Conservation (phyloP, 1,140 invertebrate species). For the Drosophila equinoxialis region DNA sequence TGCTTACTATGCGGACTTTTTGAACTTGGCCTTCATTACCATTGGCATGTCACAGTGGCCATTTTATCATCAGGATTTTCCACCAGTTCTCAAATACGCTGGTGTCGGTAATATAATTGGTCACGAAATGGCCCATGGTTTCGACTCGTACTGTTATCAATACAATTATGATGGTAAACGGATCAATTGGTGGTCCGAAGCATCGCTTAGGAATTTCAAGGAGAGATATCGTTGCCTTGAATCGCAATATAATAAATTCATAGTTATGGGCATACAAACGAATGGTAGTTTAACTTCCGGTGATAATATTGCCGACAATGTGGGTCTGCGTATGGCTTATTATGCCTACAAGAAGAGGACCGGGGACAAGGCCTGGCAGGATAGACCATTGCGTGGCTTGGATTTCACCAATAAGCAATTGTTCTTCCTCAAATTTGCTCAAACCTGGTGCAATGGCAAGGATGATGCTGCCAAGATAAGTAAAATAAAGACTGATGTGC, state of each 20-base stretch:
- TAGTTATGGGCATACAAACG: conserved; percentile 84
- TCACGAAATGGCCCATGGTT: conserved; percentile 88
- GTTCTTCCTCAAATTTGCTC: conserved; percentile 86
- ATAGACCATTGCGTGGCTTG: conserved; percentile 84
- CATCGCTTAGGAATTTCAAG: conserved; percentile 86
- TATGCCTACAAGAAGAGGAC: conserved; percentile 84
- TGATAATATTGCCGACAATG: conserved; percentile 97
- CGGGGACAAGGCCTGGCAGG: conserved; percentile 77
- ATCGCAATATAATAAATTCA: conserved; percentile 89
- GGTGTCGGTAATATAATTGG: conserved; percentile 88
- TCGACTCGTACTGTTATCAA: conserved; percentile 89
- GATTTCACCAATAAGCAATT: conserved; percentile 85
- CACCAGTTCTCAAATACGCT: conserved; percentile 84
- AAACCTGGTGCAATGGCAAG: conserved; percentile 84
- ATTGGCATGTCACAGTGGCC: conserved; percentile 76
- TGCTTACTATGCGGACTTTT: conserved; percentile 75
- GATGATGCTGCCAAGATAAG: conserved; percentile 81
- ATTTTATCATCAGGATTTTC: conserved; percentile 64
- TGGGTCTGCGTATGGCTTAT: conserved; percentile 91
- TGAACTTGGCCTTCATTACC: conserved; percentile 80
- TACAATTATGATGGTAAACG: conserved; percentile 89
- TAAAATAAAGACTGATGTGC: conserved; percentile 60
- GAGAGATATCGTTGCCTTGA: conserved; percentile 93
- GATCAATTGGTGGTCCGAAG: conserved; percentile 92
- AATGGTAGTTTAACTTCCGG: conserved; percentile 91